Percentiles rank a stretch among this genome's conserved stretches.
These are phyloP conservation scores for Fringilla coelebs DNA, from an alignment of 2,797 vertebrate genomes.

Conservation along the genomic window DNA sequence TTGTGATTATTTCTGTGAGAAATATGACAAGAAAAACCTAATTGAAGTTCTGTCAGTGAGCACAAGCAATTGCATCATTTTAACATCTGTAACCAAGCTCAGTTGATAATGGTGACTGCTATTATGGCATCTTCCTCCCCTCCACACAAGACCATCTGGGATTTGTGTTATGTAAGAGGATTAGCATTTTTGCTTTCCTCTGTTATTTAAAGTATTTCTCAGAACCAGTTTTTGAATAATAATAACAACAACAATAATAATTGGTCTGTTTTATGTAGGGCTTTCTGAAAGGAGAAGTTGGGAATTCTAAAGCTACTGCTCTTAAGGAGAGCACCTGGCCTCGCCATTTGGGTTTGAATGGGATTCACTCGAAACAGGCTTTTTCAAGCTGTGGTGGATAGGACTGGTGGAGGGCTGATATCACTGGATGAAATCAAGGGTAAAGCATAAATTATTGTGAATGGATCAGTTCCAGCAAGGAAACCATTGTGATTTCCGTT, in stretches of 20 bases:
- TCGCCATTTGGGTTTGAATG: slow-evolving; percentile 39
- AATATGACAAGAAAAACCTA: slow-evolving; percentile 14
- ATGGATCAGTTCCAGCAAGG: slow-evolving; percentile 42
- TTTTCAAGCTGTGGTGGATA: slow-evolving; percentile 39
- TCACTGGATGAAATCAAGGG: slow-evolving; percentile 21
- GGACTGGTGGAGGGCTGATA: slow-evolving; percentile 19
- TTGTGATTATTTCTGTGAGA: slow-evolving; percentile 4
- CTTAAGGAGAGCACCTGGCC: slow-evolving; percentile 62
- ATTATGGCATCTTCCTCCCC: slow-evolving; percentile 60
- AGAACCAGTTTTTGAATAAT: slow-evolving; percentile 70
- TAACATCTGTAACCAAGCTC: slow-evolving; percentile 64
- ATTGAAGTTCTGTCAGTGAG: slow-evolving; percentile 41
- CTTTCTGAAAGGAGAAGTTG: slow-evolving; percentile 49
- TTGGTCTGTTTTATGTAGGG: slow-evolving; percentile 56
- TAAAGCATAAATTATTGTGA: slow-evolving; percentile 15
- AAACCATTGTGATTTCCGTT: slow-evolving; percentile 41
- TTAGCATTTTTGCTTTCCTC: slow-evolving; percentile 70
- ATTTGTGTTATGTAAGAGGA: slow-evolving; percentile 67
- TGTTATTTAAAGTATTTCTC: slow-evolving; percentile 74
- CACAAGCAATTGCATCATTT: slow-evolving; percentile 16
- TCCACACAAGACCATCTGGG: slow-evolving; percentile 71
- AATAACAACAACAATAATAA: slow-evolving; percentile 65
- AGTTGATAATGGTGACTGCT: slow-evolving; percentile 60
- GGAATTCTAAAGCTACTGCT: slow-evolving; percentile 58
- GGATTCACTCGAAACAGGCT: slow-evolving; percentile 45